These are phyloP conservation scores for Aphidius ervi DNA, from an alignment of 1,140 invertebrate species.

Conservation along the genomic window DNA sequence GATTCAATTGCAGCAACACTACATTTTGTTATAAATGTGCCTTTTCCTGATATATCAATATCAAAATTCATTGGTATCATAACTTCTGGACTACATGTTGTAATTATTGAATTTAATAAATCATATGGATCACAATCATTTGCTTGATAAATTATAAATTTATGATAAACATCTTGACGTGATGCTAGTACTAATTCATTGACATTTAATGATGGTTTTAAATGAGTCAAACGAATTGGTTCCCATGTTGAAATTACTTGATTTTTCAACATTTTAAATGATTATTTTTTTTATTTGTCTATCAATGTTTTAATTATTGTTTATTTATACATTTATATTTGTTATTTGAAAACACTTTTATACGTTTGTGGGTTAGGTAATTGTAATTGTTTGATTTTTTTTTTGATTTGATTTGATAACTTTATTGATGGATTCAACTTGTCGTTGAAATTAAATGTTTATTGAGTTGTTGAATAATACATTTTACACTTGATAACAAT, in stretches of 20 bases:
- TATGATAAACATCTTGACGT: conserved; percentile 46
- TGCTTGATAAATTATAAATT: conserved; percentile 45
- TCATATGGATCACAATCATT: conserved; percentile 28
- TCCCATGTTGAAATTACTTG: conserved; percentile 24
- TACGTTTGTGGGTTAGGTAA: too few relatives aligned
- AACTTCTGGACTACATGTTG: conserved; percentile 36
- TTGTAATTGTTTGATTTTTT: too few relatives aligned
- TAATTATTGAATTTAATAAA: conserved; percentile 33
- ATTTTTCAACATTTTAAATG: too few relatives aligned
- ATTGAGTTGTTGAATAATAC: too few relatives aligned
- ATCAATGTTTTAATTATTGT: too few relatives aligned
- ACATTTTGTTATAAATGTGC: conserved; percentile 41
- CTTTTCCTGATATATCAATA: conserved; percentile 34
- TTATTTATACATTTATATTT: too few relatives aligned
- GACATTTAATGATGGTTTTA: conserved; percentile 36
- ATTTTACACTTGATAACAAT: too few relatives aligned
- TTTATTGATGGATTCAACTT: too few relatives aligned
- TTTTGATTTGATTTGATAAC: too few relatives aligned
- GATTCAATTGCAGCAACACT: conserved; percentile 33
- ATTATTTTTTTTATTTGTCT: too few relatives aligned
- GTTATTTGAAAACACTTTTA: too few relatives aligned
- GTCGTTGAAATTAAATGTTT: too few relatives aligned
- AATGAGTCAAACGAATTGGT: conserved; percentile 38
- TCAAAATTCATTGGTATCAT: conserved; percentile 42
- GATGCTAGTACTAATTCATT: conserved; percentile 36